Evolutionary conservation across 2,113 vertebrate genomes (phyloP), one percentile per base, ranked within the genome.

Genomic region (Peromyscus californicus): DNA sequence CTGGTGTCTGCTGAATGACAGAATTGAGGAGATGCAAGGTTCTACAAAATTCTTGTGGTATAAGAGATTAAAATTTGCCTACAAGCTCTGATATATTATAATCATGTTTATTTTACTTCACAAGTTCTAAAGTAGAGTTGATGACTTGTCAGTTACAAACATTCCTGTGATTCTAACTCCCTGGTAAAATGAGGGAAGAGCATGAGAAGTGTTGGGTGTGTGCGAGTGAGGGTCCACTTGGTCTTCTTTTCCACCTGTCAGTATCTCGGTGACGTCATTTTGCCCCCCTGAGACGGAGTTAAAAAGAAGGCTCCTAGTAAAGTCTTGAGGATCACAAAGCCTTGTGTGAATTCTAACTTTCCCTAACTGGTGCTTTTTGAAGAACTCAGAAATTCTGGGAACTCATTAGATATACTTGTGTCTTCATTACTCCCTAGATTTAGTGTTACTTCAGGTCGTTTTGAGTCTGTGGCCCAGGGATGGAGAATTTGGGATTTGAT

Each of bases 311-410:
- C 7, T 85, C 21, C 87, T 36, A 74, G 90, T 95, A 90, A 95
- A 89, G 69, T 88, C 51, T 95, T 2, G 31, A 67, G 84, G 10
- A n/a, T 36, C 33, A 21, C 51, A 94, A 6, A 29, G 90, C 83
- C 45, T 89, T 21, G 21, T 82, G 31, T 96, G 79, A 95, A 75
- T 83, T 94, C 29, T 65, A 61, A 10, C 83, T 96, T n/a, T 21
- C 84, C 72, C 16, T 92, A 86, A 65, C 31, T 90, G 36, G n/a
- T 82, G 19, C 24, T 89, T 84, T 95, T 92, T 93, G 90, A 85
- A 78, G 57, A 87, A 75, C 63, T 54, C 15, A 84, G 65, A 89
- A 57, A 26, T 54, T 90, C 97, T 76, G 16, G 48, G 89, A 96
- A 85, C 15, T 82, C 45, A 15, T 3, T 88, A 36, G 6, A 4